Evolutionary conservation across 2,888 invertebrate genomes (phyloP), one percentile per base, ranked within the genome.

Genomic region (Lymantria dispar): DNA sequence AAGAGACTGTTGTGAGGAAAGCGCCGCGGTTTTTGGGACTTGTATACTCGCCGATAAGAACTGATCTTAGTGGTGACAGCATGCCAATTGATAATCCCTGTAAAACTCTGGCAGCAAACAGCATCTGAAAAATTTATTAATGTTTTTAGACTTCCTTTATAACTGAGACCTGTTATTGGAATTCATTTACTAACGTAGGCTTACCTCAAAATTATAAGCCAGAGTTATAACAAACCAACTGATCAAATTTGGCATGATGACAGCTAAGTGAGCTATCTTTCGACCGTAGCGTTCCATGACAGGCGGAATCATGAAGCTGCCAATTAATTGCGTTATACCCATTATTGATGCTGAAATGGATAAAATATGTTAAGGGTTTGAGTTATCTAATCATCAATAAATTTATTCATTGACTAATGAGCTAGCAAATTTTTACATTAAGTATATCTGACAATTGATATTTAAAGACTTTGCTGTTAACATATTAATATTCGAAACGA

Each of bases 1-100:
- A 76, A 0, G 93, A 91, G 0, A 93, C 87, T 0, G 89, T 89
- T 39, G 94, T 89, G 40, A 94, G 86, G 22, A 94, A 85, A 3
- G 92, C 83, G 0, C 94, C 94, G 12, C 95, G 83, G 51, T 94
- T 85, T 53, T 83, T 85, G 0, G 93, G 94, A 43, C 92, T 91
- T 1, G 89, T 85, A 44, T 87, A 90, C 67, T 93, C 93, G 15
- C 92, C 92, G 29, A 92, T 82, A 57, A 92, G 91, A 11, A 92
- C 86, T 0, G 92, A 83, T 0, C 82, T 74, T 0, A 91, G 67
- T 0, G 92, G 77, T 0, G 85, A 82, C 2, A 91, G 68, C 50
- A 94, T 74, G 0, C 94, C 94, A 0, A 81, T 76, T 36, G 87
- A 80, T 42, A 91, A 54, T 50, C 92, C 92, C 55, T 78, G 78